Conservation (phyloP, 2,888 invertebrate species). For the Marronus borbonicus region DNA sequence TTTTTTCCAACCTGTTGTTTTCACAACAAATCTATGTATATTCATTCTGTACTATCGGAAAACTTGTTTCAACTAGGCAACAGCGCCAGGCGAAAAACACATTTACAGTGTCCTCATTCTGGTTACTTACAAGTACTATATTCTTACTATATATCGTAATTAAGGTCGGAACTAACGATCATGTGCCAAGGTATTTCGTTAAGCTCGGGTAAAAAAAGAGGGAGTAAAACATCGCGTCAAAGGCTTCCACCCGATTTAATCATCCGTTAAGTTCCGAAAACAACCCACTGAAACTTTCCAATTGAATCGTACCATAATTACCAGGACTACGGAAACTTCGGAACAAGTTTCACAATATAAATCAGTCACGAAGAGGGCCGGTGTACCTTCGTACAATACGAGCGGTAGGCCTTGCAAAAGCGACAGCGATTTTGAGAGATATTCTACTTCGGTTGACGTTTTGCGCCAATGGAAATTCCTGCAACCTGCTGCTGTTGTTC, state of each 20-base stretch:
- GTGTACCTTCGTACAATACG: background rate
- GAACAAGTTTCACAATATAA: conserved; percentile 39
- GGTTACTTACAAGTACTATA: too few relatives aligned
- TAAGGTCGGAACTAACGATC: too few relatives aligned
- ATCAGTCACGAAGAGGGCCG: conserved; percentile 20
- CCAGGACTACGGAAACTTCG: conserved; percentile 35
- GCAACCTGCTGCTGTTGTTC: conserved; percentile 45
- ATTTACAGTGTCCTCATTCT: too few relatives aligned
- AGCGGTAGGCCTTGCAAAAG: conserved; percentile 9
- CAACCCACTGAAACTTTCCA: conserved; percentile 44
- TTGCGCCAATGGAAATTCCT: conserved; percentile 31
- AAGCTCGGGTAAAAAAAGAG: background rate
- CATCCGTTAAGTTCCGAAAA: conserved; percentile 45
- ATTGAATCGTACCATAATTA: conserved; percentile 51
- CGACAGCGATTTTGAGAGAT: conserved; percentile 43
- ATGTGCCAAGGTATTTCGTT: background rate
- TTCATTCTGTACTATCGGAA: too few relatives aligned
- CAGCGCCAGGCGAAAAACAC: too few relatives aligned
- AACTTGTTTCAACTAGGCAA: too few relatives aligned
- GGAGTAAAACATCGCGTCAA: background rate
- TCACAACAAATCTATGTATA: too few relatives aligned
- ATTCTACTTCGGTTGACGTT: conserved; percentile 29
- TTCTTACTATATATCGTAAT: too few relatives aligned
- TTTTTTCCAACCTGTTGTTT: too few relatives aligned
- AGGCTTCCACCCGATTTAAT: conserved; percentile 23